These are phyloP conservation scores for Branchipolynoe longqiensis DNA, from an alignment of 2,888 invertebrate species.

Conservation along the genomic window DNA sequence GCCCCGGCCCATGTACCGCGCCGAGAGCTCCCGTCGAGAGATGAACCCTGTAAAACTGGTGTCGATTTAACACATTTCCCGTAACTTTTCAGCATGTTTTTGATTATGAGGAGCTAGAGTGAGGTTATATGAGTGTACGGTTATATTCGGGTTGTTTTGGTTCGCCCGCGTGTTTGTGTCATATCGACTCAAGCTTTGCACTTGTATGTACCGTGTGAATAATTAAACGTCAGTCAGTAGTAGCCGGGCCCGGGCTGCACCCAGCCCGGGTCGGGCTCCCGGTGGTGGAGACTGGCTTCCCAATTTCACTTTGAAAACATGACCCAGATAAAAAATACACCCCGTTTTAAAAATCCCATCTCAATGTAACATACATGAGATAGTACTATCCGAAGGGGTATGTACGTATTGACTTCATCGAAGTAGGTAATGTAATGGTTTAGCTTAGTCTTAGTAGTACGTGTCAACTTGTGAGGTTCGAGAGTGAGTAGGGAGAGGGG, in stretches of 20 bases:
- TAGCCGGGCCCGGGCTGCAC: conserved; percentile 6
- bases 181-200: background rate
- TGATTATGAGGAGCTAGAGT: background rate
- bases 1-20: conserved; percentile 18
- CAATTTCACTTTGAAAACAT: conserved; percentile 53
- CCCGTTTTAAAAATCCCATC: background rate
- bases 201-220: conserved; percentile 22
- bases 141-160: background rate
- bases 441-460: background rate
- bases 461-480: conserved; percentile 53
- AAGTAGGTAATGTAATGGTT: background rate
- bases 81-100: background rate
- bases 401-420: background rate
- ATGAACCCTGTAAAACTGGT: conserved; percentile 31
- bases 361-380: too few species aligned
- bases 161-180: background rate
- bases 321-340: conserved; percentile 54
- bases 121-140: conserved; percentile 10
- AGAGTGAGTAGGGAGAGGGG: conserved; percentile 30
- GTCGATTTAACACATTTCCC: conserved; percentile 9
- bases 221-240: conserved; percentile 30
- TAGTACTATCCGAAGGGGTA: background rate
- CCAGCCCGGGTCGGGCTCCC: background rate
- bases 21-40: conserved; percentile 42
- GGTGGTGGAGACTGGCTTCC: conserved; percentile 39